Evolutionary conservation across 2,888 invertebrate genomes (phyloP).

Genomic region (Cataglyphis cursor): DNA sequence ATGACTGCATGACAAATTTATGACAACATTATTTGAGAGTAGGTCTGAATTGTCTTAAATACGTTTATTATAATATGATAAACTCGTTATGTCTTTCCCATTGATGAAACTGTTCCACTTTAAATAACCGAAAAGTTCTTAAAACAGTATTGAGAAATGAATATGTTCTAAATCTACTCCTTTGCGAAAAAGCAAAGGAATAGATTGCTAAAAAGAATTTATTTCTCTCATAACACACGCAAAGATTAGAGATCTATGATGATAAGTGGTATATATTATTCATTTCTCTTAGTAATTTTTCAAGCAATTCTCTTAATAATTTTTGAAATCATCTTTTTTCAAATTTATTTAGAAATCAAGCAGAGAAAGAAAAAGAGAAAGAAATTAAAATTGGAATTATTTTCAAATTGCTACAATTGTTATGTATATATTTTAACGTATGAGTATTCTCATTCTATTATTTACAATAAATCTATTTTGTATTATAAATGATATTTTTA

Average conservation of each 20-base stretch:
- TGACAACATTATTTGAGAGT: slow-evolving; percentile 44
- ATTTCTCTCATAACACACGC: slow-evolving; percentile 10
- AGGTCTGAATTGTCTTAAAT: slow-evolving; percentile 1
- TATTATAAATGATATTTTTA: not conserved
- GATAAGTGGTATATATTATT: not conserved
- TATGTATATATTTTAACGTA: not conserved
- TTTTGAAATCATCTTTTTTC: not conserved
- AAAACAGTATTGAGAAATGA: not conserved
- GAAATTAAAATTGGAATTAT: slow-evolving; percentile 1
- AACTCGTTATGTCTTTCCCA: slow-evolving; percentile 5
- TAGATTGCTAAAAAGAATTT: not conserved
- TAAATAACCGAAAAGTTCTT: not conserved
- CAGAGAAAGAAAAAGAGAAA: not conserved
- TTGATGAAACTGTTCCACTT: not conserved
- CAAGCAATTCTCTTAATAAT: not conserved
- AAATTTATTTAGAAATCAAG: not conserved
- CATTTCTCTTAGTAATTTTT: no score
- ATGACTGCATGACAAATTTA: slow-evolving; percentile 46
- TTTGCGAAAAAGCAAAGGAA: not conserved
- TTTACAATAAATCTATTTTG: not conserved
- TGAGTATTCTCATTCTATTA: not conserved
- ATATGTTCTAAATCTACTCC: not conserved
- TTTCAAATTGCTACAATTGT: not conserved
- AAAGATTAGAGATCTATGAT: not conserved
- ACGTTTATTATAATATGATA: slow-evolving; percentile 10